Conservation (phyloP, 1,140 invertebrate genomes). For the Camponotus vicinus region DNA sequence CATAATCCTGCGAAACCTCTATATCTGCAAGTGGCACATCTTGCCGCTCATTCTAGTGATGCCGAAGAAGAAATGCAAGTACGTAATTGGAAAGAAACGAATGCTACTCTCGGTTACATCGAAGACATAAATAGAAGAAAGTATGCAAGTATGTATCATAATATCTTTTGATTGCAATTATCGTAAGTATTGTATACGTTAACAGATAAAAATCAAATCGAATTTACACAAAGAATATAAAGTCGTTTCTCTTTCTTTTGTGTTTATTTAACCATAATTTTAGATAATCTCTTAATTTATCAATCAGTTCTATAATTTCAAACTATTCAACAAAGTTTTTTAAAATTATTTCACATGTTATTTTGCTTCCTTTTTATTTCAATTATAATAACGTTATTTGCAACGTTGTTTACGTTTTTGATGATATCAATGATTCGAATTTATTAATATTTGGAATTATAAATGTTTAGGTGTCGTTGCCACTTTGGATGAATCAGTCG, state of each 20-base stretch:
- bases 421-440: neutral
- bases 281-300: neutral
- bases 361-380: neutral
- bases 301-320: neutral
- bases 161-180: neutral
- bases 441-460: neutral
- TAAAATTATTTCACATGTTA: neutral
- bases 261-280: neutral
- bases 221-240: neutral
- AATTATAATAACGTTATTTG: neutral
- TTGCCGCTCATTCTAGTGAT: conserved; percentile 87
- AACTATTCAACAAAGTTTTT: neutral
- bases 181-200: neutral
- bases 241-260: too few species aligned
- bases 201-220: neutral
- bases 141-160: conserved; percentile 86
- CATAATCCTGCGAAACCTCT: conserved; percentile 86
- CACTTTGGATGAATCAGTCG: conserved; percentile 89
- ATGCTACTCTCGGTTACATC: conserved; percentile 87
- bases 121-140: conserved; percentile 86
- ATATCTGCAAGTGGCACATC: conserved; percentile 88
- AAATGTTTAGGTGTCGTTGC: conserved; percentile 87
- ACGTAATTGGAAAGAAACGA: conserved; percentile 84
- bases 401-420: neutral
- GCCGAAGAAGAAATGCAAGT: conserved; percentile 82